These are phyloP conservation scores for Centropristis striata DNA, from an alignment of 2,113 vertebrate species.

Conservation along the genomic window DNA sequence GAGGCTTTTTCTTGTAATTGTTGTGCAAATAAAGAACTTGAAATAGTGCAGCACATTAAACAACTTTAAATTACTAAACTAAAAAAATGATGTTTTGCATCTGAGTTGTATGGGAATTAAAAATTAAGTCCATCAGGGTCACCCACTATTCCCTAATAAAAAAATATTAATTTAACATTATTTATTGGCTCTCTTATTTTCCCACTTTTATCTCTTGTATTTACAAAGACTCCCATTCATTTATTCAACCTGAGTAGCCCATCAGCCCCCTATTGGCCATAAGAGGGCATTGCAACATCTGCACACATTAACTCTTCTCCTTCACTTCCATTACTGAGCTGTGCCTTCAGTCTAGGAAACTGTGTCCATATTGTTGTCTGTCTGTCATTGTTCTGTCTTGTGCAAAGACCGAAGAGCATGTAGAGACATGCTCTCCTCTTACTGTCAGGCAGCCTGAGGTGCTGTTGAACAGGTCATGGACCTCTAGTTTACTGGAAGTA, in stretches of 20 bases:
- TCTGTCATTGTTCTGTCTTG: conserved; percentile 1
- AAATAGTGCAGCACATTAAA: too few relatives aligned
- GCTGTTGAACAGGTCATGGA: conserved; percentile 21
- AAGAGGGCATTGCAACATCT: conserved; percentile 1
- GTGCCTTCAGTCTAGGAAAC: background rate
- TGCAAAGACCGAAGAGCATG: conserved; percentile 3
- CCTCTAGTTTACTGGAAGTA: conserved; percentile 7
- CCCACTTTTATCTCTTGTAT: background rate
- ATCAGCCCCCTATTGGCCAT: conserved; percentile 45
- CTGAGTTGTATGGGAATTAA: background rate
- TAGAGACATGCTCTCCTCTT: conserved; percentile 4
- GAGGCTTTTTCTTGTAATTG: too few relatives aligned
- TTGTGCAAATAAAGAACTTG: too few relatives aligned
- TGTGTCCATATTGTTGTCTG: background rate
- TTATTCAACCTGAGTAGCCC: background rate
- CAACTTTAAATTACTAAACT: background rate
- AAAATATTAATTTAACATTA: background rate
- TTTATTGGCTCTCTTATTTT: background rate
- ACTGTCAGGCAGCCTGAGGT: conserved; percentile 12
- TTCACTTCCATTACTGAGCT: background rate
- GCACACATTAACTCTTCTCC: background rate
- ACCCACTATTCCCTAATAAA: background rate
- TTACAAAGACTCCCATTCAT: background rate
- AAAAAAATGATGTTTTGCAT: background rate
- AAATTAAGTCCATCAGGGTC: background rate